Evolutionary conservation across 2,113 vertebrate species (phyloP).

Genomic region (Dinomys branickii): DNA sequence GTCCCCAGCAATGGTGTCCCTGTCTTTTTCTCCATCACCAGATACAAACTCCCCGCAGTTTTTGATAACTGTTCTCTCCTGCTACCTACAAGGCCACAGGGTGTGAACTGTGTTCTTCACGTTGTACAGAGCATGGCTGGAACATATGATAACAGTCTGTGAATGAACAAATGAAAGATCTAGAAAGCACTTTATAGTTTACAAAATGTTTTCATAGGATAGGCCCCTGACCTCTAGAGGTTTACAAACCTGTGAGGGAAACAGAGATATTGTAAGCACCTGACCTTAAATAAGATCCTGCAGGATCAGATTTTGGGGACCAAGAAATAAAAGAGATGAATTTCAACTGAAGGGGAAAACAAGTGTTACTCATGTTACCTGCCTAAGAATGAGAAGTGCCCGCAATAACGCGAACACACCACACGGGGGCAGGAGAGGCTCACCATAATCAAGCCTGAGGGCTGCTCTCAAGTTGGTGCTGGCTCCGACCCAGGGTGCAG

Average conservation of each 20-base stretch:
- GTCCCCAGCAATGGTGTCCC: neutral
- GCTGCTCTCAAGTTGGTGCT: rapidly evolving
- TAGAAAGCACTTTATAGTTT: neutral
- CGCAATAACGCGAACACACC: constrained; percentile 25
- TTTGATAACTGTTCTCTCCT: neutral
- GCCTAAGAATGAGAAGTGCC: neutral
- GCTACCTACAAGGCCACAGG: neutral
- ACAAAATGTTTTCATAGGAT: neutral
- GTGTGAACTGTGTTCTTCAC: no score
- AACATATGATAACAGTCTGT: rapidly evolving
- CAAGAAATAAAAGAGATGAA: neutral
- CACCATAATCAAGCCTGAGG: no score
- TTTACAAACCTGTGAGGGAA: neutral
- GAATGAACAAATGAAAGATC: neutral
- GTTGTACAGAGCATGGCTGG: rapidly evolving
- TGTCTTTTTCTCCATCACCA: neutral
- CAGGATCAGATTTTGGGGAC: neutral
- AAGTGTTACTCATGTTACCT: neutral
- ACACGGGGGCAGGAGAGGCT: constrained; percentile 57
- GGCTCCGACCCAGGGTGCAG: rapidly evolving
- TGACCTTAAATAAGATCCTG: neutral
- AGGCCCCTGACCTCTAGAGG: neutral
- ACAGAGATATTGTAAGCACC: neutral
- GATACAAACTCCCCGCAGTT: neutral
- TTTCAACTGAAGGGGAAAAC: neutral